These are phyloP conservation scores for Ageneiosus marmoratus DNA, from an alignment of 2,113 vertebrate species.

Conservation along the genomic window DNA sequence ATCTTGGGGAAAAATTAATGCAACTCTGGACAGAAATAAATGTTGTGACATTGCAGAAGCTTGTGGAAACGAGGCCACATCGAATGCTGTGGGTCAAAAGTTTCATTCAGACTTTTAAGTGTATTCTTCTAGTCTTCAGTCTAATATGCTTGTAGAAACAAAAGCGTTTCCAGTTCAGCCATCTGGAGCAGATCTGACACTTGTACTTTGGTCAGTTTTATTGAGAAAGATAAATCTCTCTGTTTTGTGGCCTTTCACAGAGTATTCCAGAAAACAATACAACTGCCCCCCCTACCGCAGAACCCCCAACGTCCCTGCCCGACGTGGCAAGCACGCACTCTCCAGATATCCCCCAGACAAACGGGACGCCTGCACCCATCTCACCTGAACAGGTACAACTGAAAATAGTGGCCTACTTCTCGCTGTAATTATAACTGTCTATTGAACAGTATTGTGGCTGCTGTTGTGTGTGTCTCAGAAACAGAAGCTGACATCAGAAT, in stretches of 20 bases:
- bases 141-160: background rate
- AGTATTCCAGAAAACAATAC: conserved; percentile 78
- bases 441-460: background rate
- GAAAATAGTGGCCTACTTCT: background rate
- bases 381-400: conserved; percentile 82
- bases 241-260: conserved; percentile 63
- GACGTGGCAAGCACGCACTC: conserved; percentile 24
- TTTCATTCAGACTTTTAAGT: background rate
- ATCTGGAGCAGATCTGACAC: background rate
- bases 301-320: conserved; percentile 50
- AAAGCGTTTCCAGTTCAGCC: background rate
- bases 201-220: background rate
- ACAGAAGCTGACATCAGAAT: conserved; percentile 84
- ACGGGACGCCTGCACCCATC: conserved; percentile 65
- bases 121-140: background rate
- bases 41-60: no score
- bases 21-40: no score
- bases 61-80: no score
- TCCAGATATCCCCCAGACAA: conserved; percentile 40
- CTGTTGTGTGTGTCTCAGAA: conserved; percentile 67
- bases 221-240: background rate
- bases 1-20: no score
- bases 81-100: background rate
- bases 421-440: background rate
- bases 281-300: conserved; percentile 33